Conservation (phyloP, 2,113 vertebrate genomes). For the Pomatostomus ruficeps region DNA sequence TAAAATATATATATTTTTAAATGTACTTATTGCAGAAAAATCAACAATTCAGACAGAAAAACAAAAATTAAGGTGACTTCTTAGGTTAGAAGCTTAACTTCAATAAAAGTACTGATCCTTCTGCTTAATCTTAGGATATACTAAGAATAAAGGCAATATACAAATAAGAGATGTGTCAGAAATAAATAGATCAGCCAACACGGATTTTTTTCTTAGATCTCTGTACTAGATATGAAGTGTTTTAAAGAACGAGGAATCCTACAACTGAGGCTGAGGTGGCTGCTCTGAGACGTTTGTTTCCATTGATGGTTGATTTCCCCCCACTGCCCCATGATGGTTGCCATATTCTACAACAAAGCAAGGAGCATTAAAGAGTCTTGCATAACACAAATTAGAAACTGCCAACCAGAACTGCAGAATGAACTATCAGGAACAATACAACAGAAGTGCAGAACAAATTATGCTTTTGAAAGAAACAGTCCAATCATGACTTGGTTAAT, state of each 20-base stretch:
- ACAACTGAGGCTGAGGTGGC: not conserved
- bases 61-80: not conserved
- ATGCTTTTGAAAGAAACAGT: not conserved
- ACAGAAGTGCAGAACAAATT: not conserved
- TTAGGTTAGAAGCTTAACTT: not conserved
- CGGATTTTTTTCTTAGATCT: not conserved
- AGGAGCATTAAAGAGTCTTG: not conserved
- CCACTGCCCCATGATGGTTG: not conserved
- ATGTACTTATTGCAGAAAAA: not conserved
- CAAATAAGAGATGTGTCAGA: not conserved
- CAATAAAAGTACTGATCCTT: not conserved
- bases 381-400: not conserved
- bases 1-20: rapidly evolving
- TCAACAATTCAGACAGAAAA: not conserved
- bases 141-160: not conserved
- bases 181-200: not conserved
- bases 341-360: not conserved
- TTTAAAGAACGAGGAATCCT: not conserved
- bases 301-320: not conserved
- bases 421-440: not conserved
- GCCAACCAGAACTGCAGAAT: not conserved
- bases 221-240: not conserved
- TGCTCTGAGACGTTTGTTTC: not conserved
- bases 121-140: not conserved
- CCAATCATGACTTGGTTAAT: not conserved